Percentiles rank a stretch among this genome's conserved stretches.
Evolutionary conservation across 2,113 vertebrate genomes (phyloP).

Genomic region (Zosterops japonicus): DNA sequence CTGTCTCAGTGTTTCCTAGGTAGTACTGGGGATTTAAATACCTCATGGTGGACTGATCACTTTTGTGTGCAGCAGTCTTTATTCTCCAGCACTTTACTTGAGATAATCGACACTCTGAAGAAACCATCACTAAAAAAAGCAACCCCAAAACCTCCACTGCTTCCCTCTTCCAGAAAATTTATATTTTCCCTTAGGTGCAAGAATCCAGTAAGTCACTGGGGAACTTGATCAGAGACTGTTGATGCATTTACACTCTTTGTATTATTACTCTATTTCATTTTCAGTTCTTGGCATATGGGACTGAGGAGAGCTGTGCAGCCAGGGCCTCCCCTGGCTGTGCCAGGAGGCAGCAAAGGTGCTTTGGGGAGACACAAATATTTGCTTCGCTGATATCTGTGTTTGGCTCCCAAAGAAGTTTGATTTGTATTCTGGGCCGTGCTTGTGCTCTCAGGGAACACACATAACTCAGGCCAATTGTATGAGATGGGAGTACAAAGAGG

Average conservation of each 20-base stretch:
- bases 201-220: not conserved
- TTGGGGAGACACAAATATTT: constrained; percentile 55
- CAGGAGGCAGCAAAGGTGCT: constrained; percentile 50
- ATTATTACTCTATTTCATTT: constrained; percentile 20
- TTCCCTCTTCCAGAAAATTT: not conserved
- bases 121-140: not conserved
- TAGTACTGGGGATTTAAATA: not conserved
- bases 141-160: not conserved
- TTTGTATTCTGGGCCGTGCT: constrained; percentile 3
- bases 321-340: not conserved
- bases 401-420: constrained; percentile 33
- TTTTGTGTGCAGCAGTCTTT: not conserved
- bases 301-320: not conserved
- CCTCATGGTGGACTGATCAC: not conserved
- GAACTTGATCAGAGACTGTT: not conserved
- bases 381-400: constrained; percentile 27
- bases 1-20: not conserved
- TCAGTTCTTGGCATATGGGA: not conserved
- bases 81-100: not conserved
- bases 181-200: not conserved
- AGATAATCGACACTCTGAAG: not conserved
- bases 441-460: constrained; percentile 33
- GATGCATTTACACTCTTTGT: constrained; percentile 28
- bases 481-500: constrained; percentile 43
- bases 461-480: constrained; percentile 25